phyloP scores from a whole-genome alignment of 2,888 invertebrate species.

The Pseudolycoriella hygida region DNA sequence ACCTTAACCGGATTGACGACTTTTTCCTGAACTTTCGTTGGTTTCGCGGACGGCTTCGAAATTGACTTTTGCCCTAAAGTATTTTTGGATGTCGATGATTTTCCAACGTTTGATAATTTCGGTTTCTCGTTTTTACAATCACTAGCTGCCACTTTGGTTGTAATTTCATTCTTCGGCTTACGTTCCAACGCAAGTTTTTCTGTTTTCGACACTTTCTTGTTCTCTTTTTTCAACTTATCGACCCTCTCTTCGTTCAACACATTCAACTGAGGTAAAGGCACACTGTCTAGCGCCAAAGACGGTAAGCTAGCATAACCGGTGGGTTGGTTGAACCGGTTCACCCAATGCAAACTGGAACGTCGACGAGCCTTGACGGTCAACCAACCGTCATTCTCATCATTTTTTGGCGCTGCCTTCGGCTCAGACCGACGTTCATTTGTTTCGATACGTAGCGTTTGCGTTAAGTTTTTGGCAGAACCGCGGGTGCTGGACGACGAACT shows the following conservation, averaged over 20 bases:
- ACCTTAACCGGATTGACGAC: background rate
- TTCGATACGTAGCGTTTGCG: slow-evolving; percentile 5
- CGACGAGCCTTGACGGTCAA: slow-evolving; percentile 69
- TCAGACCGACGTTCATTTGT: slow-evolving; percentile 19
- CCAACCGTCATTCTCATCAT: slow-evolving; percentile 56
- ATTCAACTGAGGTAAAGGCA: slow-evolving; percentile 7
- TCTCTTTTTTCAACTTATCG: slow-evolving; percentile 6
- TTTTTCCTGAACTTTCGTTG: background rate
- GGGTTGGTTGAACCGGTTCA: slow-evolving; percentile 62
- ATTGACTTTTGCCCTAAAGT: background rate
- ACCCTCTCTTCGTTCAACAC: slow-evolving; percentile 16
- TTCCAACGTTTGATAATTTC: background rate
- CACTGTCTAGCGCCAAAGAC: slow-evolving; percentile 36
- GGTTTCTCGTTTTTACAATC: background rate
- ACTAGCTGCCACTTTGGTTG: background rate
- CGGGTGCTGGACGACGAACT: slow-evolving; percentile 18
- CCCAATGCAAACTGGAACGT: slow-evolving; percentile 50
- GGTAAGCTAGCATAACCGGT: slow-evolving; percentile 70
- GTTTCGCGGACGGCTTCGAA: background rate
- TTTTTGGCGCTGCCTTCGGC: slow-evolving; percentile 22
- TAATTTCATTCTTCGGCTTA: background rate
- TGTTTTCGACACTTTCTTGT: slow-evolving; percentile 4
- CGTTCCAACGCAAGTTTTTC: background rate
- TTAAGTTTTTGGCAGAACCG: slow-evolving; percentile 11
- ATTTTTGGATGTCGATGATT: background rate